Evolutionary conservation across 2,888 invertebrate genomes (phyloP), one percentile per base, ranked within the genome.

Genomic region (Odontocerum albicorne): DNA sequence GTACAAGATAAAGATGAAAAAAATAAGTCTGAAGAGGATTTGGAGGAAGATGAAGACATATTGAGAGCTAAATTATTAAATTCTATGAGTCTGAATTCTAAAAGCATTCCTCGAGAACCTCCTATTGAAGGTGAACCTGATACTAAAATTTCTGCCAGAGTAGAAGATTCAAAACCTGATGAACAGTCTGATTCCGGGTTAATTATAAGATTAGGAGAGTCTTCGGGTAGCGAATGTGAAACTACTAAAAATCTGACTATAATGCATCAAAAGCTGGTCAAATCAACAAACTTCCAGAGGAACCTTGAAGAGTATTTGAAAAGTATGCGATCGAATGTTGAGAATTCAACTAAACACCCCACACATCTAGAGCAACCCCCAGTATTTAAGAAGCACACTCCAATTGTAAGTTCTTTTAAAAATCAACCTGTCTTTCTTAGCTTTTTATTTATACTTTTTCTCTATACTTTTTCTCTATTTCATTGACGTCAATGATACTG

Each of bases 41-140:
- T 76, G 54, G 83, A 83, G 44, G 83, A 84, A 64, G 83, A 84
- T 66, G 81, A 81, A 66, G 83, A 83, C 67, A 72, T 82, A 45
- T 70, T 84, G 58, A 68, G 84, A 59, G 83, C 82, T 22, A 75
- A 79, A 67, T 66, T 84, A 49, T 69, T 84, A 61, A 82, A 80
- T 45, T 82, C 82, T 3, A 72, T 84, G 60, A 79, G 80, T 51
- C 81, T 80, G 67, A 83, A 19, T 82, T 49, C 75, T 77, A 44
- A 72, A 73, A 61, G 64, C 72, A 32, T 67, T 68, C 64, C 71
- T 42, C 68, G 68, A 44, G 62, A n/a, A n/a, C n/a, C 68, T 16
- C 67, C 68, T 57, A 60, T 56, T 40, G 56, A 66, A 13, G 63
- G 65, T 31, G 63, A 53, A 35, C 49, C 31, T 39, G 33, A 44